Percentiles rank a stretch among this genome's conserved stretches.
These are phyloP conservation scores for Sinocyclocheilus maitianheensis DNA, from an alignment of 2,113 vertebrate genomes.

Conservation along the genomic window DNA sequence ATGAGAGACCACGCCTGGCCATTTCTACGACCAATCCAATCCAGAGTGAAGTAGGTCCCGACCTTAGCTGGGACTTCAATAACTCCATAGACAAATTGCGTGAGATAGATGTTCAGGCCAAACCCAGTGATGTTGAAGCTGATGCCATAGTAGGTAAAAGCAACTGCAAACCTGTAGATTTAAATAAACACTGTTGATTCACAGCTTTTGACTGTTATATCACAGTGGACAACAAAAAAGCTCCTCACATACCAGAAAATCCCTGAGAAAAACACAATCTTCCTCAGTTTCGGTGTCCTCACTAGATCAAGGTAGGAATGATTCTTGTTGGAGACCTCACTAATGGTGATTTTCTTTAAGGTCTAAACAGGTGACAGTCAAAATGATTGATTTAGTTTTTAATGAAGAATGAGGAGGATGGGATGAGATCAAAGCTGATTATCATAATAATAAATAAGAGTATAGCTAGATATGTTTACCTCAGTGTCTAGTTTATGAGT, in stretches of 20 bases:
- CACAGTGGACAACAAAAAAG: not conserved
- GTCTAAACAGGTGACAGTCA: constrained; percentile 52
- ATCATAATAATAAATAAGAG: not conserved
- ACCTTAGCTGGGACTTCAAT: constrained; percentile 84
- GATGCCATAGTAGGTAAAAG: constrained; percentile 85
- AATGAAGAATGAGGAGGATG: not conserved
- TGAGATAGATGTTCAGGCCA: constrained; percentile 80
- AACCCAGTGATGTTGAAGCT: constrained; percentile 81
- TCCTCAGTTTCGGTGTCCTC: constrained; percentile 70
- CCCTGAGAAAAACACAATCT: constrained; percentile 72
- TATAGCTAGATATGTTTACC: constrained; percentile 46
- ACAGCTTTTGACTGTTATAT: not conserved
- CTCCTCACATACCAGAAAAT: constrained; percentile 71
- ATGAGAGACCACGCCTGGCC: constrained; percentile 77
- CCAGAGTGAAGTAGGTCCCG: constrained; percentile 72
- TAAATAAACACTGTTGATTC: not conserved
- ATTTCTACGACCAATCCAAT: constrained; percentile 72
- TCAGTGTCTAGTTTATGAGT: constrained; percentile 53
- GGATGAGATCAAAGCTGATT: not conserved
- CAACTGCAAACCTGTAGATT: constrained; percentile 80
- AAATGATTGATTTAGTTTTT: not conserved
- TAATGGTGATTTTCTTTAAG: constrained; percentile 56
- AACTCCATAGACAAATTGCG: constrained; percentile 79
- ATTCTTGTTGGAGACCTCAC: constrained; percentile 54
- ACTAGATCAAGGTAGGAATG: constrained; percentile 78